Evolutionary conservation across 2,888 invertebrate species (phyloP).

Genomic region (Dynastes grantii): DNA sequence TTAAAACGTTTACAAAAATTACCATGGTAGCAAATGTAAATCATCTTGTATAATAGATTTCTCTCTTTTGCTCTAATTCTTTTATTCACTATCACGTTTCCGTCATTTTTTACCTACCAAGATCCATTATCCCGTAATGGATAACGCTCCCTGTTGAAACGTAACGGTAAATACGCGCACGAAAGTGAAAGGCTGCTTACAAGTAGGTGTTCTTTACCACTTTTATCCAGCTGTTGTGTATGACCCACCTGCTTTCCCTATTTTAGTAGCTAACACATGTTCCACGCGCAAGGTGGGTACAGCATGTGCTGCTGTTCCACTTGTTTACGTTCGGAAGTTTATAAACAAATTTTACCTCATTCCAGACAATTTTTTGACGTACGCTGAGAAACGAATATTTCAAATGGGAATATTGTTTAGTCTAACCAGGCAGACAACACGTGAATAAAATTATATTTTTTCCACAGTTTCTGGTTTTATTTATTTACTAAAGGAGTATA

Average conservation of each 20-base stretch:
- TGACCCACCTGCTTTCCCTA: slow-evolving; percentile 33
- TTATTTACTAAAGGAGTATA: too few species aligned
- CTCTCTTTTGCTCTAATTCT: too few species aligned
- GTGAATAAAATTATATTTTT: too few species aligned
- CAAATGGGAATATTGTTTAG: neutral
- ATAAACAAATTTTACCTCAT: slow-evolving; percentile 29
- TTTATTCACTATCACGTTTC: too few species aligned
- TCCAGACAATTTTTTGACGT: neutral
- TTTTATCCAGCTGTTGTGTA: slow-evolving; percentile 31
- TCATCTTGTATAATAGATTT: too few species aligned
- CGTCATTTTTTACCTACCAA: neutral
- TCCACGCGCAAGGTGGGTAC: slow-evolving; percentile 19
- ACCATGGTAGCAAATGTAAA: too few species aligned
- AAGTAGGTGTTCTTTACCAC: slow-evolving; percentile 33
- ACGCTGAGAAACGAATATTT: neutral
- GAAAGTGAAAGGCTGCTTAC: slow-evolving; percentile 33
- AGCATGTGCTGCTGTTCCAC: slow-evolving; percentile 19
- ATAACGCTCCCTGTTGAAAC: neutral
- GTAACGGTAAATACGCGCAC: neutral
- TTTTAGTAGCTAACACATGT: slow-evolving; percentile 27
- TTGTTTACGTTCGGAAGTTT: slow-evolving; percentile 10
- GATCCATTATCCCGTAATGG: neutral
- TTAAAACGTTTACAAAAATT: too few species aligned
- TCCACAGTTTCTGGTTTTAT: too few species aligned
- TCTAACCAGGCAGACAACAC: neutral